phyloP scores from a whole-genome alignment of 2,888 invertebrate species.

The Oeneis ivallda region DNA sequence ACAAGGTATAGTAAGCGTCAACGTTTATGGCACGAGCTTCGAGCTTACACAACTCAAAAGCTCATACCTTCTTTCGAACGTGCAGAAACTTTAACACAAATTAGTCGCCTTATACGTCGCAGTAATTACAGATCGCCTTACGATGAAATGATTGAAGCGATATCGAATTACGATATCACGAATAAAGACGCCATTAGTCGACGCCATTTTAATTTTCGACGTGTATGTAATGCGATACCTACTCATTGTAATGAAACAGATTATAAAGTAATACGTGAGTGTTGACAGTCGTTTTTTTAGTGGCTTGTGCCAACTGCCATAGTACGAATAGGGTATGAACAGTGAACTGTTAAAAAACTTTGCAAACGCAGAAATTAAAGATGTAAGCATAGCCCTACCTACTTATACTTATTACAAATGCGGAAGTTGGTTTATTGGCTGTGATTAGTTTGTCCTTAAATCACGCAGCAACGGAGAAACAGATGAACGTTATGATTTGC shows the following conservation, averaged over 20 bases:
- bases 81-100: constrained; percentile 29
- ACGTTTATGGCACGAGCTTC: constrained; percentile 9
- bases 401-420: too few relatives aligned
- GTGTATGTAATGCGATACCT: constrained; percentile 17
- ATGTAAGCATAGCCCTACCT: too few relatives aligned
- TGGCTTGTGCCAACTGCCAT: not conserved
- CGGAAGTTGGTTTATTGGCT: too few relatives aligned
- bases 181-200: constrained; percentile 26
- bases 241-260: constrained; percentile 3
- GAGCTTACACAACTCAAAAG: constrained; percentile 1
- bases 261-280: not conserved
- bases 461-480: too few relatives aligned
- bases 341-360: not conserved
- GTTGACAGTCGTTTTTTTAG: not conserved
- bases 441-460: too few relatives aligned
- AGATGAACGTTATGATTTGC: too few relatives aligned
- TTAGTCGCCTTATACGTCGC: constrained; percentile 26
- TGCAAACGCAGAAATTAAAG: not conserved
- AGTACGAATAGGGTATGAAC: too few relatives aligned
- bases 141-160: constrained; percentile 26
- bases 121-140: constrained; percentile 28
- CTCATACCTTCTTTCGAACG: constrained; percentile 19
- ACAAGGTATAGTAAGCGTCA: too few relatives aligned
- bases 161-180: constrained; percentile 30
- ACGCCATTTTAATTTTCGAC: constrained; percentile 31